phyloP scores from a whole-genome alignment of 1,140 invertebrate species.

The Aphaenogaster rudis region DNA sequence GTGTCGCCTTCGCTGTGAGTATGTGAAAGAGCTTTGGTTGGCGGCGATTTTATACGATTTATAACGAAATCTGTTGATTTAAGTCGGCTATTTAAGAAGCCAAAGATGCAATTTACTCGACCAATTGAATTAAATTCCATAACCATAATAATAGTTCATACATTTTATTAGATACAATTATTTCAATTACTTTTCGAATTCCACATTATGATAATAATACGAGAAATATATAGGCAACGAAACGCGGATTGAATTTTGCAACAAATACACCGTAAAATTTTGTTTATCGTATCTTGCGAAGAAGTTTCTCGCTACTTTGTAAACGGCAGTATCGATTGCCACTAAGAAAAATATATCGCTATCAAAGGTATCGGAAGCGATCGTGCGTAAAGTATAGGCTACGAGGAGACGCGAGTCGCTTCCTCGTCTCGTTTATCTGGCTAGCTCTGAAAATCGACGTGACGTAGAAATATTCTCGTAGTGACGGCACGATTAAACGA shows the following conservation, averaged over 20 bases:
- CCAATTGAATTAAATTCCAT: conserved; percentile 11
- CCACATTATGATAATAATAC: background rate
- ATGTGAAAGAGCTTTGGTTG: conserved; percentile 6
- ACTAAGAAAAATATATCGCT: conserved; percentile 54
- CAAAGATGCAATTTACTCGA: background rate
- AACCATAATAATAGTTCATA: background rate
- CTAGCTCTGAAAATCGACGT: background rate
- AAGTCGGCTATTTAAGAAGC: background rate
- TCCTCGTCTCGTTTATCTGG: conserved; percentile 36
- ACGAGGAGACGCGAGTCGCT: background rate
- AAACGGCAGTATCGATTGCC: conserved; percentile 27
- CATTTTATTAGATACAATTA: background rate
- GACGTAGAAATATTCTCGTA: conserved; percentile 35
- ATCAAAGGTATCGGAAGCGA: conserved; percentile 35
- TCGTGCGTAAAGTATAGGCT: conserved; percentile 39
- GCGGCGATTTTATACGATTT: background rate
- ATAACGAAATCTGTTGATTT: background rate
- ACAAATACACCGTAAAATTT: background rate
- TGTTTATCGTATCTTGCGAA: conserved; percentile 14
- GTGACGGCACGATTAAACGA: conserved; percentile 11
- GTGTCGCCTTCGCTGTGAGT: background rate
- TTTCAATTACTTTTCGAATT: background rate
- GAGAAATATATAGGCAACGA: background rate
- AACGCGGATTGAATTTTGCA: background rate
- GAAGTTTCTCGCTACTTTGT: background rate